Base-by-base conservation (phyloP, 2,113 vertebrate genomes). In the Potamarius usumacintae region DNA sequence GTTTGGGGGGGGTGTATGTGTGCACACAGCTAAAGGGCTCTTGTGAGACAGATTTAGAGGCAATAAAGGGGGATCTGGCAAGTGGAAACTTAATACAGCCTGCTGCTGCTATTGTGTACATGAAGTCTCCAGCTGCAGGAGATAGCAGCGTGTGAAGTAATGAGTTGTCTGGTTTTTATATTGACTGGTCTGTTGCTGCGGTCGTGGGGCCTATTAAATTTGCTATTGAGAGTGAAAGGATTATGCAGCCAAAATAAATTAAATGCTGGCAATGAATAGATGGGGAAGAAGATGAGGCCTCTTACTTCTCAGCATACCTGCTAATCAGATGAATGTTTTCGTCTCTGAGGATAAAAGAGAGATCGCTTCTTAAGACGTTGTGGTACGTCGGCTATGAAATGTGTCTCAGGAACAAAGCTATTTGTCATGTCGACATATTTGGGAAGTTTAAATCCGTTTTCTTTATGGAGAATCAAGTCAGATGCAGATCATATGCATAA, bases 171-270 rank as follows among this genome's bases (percentile, higher is more conserved):
- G 94, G 87, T 92, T 95, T 85, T 96, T 92, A 91, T 78, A 77
- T 94, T 94, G 94, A 96, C 90, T 91, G 93, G 95, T 95, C 95
- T 96, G 93, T 92, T 93, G 92, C 93, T 88, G 82, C 86, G 93
- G 92, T 94, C 94, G 94, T 92, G 90, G 95, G 94, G 93, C 94
- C 94, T 91, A 94, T 94, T 95, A 95, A 93, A 95, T 94, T 94
- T 94, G 92, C 95, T 92, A 93, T 94, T 95, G 94, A 94, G 94
- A 95, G 92, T 93, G 93, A 95, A 94, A 93, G 94, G 93, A 94
- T 96, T 95, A 95, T 93, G 93, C 92, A 92, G 92, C 94, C 91
- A 93, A 95, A 95, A 96, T 93, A 95, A 95, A 95, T 95, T 93
- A 95, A 95, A 94, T 87, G 82, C 91, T 91, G 93, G 92, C 93